These are phyloP conservation scores for Entomyzon cyanotis DNA, from an alignment of 2,113 vertebrate species.

Conservation along the genomic window DNA sequence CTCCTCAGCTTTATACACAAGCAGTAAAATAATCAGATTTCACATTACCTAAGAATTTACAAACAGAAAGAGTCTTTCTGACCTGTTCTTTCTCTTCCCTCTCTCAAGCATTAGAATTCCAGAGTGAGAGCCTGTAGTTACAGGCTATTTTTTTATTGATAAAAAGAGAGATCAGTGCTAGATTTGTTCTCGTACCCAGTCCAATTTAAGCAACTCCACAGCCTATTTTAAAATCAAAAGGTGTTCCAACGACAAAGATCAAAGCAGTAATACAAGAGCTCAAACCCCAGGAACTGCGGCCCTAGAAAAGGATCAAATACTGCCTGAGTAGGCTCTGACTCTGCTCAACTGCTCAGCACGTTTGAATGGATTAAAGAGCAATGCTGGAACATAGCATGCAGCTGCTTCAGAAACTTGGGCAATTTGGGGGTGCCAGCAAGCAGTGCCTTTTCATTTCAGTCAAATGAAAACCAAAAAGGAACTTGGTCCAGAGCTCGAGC, in stretches of 20 bases:
- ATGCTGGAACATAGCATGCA: not conserved
- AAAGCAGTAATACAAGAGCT: constrained; percentile 7
- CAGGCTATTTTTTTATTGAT: not conserved
- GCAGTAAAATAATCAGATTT: not conserved
- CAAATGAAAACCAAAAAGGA: not conserved
- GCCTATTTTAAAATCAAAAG: constrained; percentile 28
- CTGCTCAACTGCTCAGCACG: not conserved
- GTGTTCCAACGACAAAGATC: not conserved
- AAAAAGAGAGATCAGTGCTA: not conserved
- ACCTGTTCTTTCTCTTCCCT: not conserved
- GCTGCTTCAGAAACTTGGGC: not conserved
- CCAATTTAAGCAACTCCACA: not conserved
- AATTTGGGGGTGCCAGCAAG: not conserved
- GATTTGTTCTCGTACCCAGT: not conserved
- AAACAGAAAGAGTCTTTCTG: not conserved
- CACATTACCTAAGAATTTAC: not conserved
- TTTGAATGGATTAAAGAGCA: not conserved
- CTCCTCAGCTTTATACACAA: not conserved
- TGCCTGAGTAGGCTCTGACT: constrained; percentile 26
- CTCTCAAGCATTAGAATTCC: not conserved
- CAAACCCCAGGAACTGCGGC: not conserved
- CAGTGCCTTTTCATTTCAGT: not conserved
- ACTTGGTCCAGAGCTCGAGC: not conserved
- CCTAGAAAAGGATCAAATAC: constrained; percentile 19
- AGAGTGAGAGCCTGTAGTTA: not conserved